Evolutionary conservation across 2,113 vertebrate species (phyloP).

Genomic region (Oreochromis tanganicae): DNA sequence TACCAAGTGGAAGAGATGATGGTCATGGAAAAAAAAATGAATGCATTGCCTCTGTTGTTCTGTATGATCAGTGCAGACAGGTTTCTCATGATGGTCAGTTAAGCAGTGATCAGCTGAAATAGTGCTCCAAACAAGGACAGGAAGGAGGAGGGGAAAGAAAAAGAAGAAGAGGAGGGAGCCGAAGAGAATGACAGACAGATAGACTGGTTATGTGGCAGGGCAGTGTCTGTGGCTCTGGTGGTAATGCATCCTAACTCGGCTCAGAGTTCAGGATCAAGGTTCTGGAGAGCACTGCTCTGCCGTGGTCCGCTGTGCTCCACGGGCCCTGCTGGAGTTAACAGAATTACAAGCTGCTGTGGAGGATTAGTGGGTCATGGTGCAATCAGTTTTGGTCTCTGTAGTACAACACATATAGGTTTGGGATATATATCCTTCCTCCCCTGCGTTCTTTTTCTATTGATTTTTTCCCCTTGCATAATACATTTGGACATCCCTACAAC

Average conservation of each 20-base stretch:
- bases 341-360: neutral
- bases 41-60: neutral
- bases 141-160: neutral
- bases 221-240: slow-evolving; percentile 24
- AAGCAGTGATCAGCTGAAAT: neutral
- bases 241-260: slow-evolving; percentile 18
- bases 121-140: neutral
- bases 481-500: neutral
- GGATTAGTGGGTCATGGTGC: neutral
- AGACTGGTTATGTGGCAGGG: slow-evolving; percentile 18
- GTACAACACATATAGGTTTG: neutral
- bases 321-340: slow-evolving; percentile 58
- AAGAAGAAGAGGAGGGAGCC: neutral
- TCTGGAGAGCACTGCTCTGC: slow-evolving; percentile 13
- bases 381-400: neutral
- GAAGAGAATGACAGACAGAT: neutral
- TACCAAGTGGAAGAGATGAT: neutral
- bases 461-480: neutral
- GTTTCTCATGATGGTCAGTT: neutral
- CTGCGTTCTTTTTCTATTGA: neutral
- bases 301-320: slow-evolving; percentile 60
- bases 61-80: neutral
- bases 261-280: slow-evolving; percentile 28
- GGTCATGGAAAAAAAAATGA: slow-evolving; percentile 10
- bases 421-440: neutral